These are phyloP conservation scores for Rhimphoctona megacephalus DNA, from an alignment of 2,888 invertebrate species.

Conservation along the genomic window DNA sequence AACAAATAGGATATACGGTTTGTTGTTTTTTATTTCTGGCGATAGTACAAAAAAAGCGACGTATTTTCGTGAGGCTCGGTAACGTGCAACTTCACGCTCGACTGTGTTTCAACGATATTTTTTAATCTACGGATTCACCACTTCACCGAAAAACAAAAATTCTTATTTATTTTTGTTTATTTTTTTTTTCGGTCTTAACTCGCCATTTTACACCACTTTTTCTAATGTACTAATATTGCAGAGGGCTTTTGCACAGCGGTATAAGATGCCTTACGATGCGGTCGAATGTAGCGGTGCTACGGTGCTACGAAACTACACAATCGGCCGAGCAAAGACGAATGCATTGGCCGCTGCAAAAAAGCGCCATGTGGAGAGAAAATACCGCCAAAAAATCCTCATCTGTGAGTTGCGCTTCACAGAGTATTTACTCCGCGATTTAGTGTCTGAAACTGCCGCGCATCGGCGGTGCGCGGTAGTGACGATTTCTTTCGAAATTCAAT, in stretches of 20 bases:
- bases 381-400: background rate
- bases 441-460: background rate
- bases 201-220: background rate
- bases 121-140: background rate
- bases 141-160: background rate
- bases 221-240: background rate
- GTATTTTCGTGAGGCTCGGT: constrained; percentile 7
- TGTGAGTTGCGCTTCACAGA: background rate
- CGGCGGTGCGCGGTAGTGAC: background rate
- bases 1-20: constrained; percentile 50
- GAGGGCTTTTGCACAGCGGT: background rate
- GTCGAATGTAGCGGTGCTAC: background rate
- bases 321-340: background rate
- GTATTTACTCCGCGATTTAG: background rate
- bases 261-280: background rate
- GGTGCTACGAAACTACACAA: background rate
- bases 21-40: constrained; percentile 23
- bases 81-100: constrained; percentile 40
- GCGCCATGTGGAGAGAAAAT: background rate
- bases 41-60: constrained; percentile 38
- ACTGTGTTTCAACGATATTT: constrained; percentile 22
- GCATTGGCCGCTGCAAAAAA: background rate
- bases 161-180: constrained; percentile 6
- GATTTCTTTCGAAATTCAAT: background rate
- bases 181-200: background rate